Evolutionary conservation across 2,113 vertebrate species (phyloP), one percentile per base, ranked within the genome.

Genomic region (Sinocyclocheilus grahami): DNA sequence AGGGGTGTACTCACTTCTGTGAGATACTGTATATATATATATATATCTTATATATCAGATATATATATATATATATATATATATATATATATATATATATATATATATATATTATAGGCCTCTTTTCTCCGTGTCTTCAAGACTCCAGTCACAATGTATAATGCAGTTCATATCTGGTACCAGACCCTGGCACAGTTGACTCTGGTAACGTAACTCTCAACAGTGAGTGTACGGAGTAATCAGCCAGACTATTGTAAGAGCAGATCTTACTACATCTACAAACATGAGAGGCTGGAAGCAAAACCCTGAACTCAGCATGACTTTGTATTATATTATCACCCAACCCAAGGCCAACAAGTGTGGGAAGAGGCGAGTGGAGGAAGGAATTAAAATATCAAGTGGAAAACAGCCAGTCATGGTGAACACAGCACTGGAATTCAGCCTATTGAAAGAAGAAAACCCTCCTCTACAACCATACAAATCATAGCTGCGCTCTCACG

Each of bases 281-380:
- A 88, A 86, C 39, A 82, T 14, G 53, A 42, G 30, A 51, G 69
- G 4, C 4, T 30, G n/a, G 11, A 27, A 60, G 74, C 82, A 78
- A 60, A 91, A 75, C 51, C 65, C 79, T 81, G 79, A 82, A 22
- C 53, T 91, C 86, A 94, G 91, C 91, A 93, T 94, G 93, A 95
- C 92, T 92, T 87, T 89, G 92, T 48, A 83, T 91, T 91, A 87
- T n/a, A 24, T 67, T 58, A 46, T 60, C 76, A 24, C 74, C 74
- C 39, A 63, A 46, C 48, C 37, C 42, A 78, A 65, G 48, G 89
- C 53, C 63, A 46, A 63, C 20, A 33, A 55, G 48, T 78, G 48
- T 20, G 48, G 83, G 88, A 88, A 62, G 69, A 88, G 91, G 27
- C 33, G 2, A 81, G n/a, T 14, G 9, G 5, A 84, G n/a, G 18